Conservation (phyloP, 2,113 vertebrate species). For the Thamnophis sirtalis region DNA sequence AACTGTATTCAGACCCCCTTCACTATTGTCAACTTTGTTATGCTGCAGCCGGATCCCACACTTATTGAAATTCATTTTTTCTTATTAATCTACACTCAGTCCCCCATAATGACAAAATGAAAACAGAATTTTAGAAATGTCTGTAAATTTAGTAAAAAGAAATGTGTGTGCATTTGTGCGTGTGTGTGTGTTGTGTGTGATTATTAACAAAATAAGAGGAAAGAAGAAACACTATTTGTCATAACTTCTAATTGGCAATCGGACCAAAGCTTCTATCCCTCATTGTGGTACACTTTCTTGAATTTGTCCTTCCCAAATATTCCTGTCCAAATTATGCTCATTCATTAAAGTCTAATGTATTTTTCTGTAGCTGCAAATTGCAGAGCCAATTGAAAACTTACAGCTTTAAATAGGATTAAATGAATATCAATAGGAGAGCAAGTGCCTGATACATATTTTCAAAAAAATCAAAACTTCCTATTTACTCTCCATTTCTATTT, state of each 20-base stretch:
- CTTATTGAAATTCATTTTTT: background rate
- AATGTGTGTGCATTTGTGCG: background rate
- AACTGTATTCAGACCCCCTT: background rate
- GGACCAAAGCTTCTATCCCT: slow-evolving; percentile 37
- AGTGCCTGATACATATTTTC: slow-evolving; percentile 80
- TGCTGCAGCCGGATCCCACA: background rate
- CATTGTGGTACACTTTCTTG: slow-evolving; percentile 14
- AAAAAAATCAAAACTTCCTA: slow-evolving; percentile 81
- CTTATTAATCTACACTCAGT: background rate
- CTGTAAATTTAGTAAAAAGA: background rate
- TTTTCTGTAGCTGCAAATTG: slow-evolving; percentile 63
- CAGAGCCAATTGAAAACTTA: slow-evolving; percentile 74
- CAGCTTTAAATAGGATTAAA: slow-evolving; percentile 72
- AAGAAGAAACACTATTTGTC: slow-evolving; percentile 38
- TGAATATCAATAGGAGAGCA: slow-evolving; percentile 73
- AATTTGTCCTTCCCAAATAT: slow-evolving; percentile 52
- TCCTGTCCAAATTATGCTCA: slow-evolving; percentile 34
- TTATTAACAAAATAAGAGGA: slow-evolving; percentile 17
- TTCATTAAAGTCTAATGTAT: slow-evolving; percentile 12
- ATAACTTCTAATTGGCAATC: slow-evolving; percentile 42
- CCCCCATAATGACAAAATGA: background rate
- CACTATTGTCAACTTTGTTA: background rate
- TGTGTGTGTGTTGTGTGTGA: background rate
- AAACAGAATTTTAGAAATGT: background rate
- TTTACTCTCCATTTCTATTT: slow-evolving; percentile 80